These are phyloP conservation scores for Mesocentrotus franciscanus DNA, from an alignment of 53 echinoderm and acorn worm species.

Conservation along the genomic window DNA sequence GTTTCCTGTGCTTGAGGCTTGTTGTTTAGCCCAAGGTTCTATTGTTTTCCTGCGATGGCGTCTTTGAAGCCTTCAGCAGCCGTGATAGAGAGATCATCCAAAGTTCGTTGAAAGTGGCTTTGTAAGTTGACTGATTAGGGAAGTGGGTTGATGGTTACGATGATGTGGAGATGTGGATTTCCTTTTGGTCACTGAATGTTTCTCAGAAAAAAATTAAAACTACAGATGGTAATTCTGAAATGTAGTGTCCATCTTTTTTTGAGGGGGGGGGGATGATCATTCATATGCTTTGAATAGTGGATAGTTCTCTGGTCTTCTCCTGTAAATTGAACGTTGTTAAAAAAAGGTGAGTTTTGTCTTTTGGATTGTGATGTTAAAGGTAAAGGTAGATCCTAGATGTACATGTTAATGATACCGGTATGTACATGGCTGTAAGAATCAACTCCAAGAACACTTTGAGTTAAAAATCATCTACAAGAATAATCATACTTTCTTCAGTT, in stretches of 20 bases:
- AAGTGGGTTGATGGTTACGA: not conserved
- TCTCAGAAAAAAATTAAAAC: not conserved
- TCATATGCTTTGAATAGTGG: not conserved
- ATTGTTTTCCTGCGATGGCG: constrained; percentile 1
- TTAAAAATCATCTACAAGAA: not conserved
- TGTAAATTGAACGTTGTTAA: not conserved
- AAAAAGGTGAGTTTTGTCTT: no score
- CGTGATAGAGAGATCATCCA: constrained; percentile 42
- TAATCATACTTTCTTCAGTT: not conserved
- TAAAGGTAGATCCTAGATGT: no score
- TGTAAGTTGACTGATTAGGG: not conserved
- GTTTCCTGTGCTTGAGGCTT: not conserved
- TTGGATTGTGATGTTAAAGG: no score
- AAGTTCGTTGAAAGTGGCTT: not conserved
- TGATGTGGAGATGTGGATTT: not conserved
- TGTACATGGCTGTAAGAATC: no score
- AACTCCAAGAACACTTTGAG: no score
- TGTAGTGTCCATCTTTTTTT: not conserved
- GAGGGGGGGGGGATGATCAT: not conserved
- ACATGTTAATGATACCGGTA: no score
- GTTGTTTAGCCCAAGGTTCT: constrained; percentile 33
- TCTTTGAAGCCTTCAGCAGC: not conserved
- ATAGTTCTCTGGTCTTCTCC: not conserved
- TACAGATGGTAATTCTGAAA: not conserved
- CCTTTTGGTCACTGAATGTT: not conserved